Percentiles rank a stretch among this genome's conserved stretches.
Evolutionary conservation across 2,113 vertebrate genomes (phyloP).

Genomic region (Cyrtonyx montezumae): DNA sequence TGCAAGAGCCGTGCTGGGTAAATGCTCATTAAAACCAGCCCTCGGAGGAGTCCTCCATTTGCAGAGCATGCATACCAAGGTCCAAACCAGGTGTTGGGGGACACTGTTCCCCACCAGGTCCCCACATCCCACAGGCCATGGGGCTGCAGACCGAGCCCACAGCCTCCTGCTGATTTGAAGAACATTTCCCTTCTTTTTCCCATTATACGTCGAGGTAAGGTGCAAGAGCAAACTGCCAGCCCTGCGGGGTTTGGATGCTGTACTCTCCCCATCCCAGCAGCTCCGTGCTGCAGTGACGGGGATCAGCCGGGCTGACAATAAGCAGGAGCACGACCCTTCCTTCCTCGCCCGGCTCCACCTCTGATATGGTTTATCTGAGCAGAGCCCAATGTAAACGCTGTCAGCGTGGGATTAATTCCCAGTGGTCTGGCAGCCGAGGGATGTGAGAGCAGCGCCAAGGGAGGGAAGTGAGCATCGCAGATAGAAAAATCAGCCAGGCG

Average conservation of each 20-base stretch:
- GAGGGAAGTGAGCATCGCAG: neutral
- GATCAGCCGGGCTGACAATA: constrained; percentile 24
- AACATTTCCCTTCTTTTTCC: neutral
- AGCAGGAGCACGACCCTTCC: constrained; percentile 50
- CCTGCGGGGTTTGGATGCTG: rapidly evolving
- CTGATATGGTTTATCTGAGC: constrained; percentile 65
- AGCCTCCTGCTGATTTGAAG: neutral
- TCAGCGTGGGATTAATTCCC: constrained; percentile 68
- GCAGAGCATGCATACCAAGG: too few relatives aligned
- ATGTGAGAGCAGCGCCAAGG: constrained; percentile 11
- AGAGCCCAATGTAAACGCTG: constrained; percentile 66
- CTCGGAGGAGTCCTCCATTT: neutral
- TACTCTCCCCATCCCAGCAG: neutral
- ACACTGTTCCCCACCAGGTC: neutral
- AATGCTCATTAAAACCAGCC: neutral
- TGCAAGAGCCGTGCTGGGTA: neutral
- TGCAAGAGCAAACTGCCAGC: neutral
- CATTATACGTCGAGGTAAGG: neutral
- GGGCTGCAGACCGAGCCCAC: neutral
- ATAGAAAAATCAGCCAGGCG: neutral
- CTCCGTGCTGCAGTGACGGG: neutral
- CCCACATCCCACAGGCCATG: neutral
- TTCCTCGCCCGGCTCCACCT: constrained; percentile 54
- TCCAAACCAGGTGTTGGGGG: neutral
- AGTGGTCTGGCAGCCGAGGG: constrained; percentile 34